These are phyloP conservation scores for Platichthys flesus DNA, from an alignment of 2,113 vertebrate genomes.

Conservation along the genomic window DNA sequence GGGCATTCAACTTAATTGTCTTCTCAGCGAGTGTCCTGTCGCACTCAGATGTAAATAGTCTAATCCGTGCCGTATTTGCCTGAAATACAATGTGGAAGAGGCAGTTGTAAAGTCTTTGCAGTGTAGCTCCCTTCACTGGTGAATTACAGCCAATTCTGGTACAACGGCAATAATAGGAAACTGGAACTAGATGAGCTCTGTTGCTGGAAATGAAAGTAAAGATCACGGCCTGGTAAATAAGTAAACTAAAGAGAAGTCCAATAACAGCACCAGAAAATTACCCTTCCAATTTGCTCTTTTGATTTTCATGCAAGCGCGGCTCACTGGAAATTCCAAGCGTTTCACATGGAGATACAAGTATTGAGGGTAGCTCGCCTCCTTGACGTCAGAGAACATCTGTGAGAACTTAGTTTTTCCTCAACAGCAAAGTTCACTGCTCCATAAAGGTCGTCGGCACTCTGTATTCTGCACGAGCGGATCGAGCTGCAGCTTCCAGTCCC, in stretches of 20 bases:
- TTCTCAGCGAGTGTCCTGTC: no score
- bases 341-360: conserved; percentile 11
- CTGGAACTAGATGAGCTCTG: not conserved
- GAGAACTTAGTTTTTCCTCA: conserved; percentile 55
- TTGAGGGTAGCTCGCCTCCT: not conserved
- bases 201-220: not conserved
- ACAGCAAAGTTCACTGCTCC: conserved; percentile 15
- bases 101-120: no score
- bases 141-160: no score
- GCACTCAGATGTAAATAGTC: no score
- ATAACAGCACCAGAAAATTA: no score
- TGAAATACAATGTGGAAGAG: no score
- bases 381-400: conserved; percentile 52
- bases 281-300: not conserved
- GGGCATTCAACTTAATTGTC: no score
- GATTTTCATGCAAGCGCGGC: not conserved
- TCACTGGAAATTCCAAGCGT: conserved; percentile 15
- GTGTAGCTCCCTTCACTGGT: no score
- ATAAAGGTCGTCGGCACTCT: conserved; percentile 28
- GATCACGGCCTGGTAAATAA: not conserved
- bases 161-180: not conserved
- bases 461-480: conserved; percentile 44
- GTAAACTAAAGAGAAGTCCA: no score
- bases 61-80: no score
- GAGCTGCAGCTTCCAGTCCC: conserved; percentile 43